phyloP scores from a whole-genome alignment of 2,888 invertebrate species.

The Spilarctia lutea region DNA sequence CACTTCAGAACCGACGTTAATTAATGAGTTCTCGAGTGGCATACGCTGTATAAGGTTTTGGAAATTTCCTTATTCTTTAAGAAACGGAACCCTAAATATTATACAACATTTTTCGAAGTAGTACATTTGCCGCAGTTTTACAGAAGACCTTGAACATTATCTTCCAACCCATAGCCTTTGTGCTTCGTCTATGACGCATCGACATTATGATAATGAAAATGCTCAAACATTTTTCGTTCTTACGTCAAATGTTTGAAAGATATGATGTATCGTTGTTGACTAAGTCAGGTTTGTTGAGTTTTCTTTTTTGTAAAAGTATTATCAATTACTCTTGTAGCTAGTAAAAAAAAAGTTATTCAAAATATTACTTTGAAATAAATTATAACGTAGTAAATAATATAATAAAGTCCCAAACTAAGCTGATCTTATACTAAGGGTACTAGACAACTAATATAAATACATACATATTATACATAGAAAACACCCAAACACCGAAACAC shows the following conservation, averaged over 20 bases:
- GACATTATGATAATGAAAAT: constrained; percentile 36
- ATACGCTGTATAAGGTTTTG: too few relatives aligned
- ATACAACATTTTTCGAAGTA: background rate
- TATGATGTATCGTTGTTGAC: constrained; percentile 25
- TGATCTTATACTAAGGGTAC: too few relatives aligned
- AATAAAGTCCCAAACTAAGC: too few relatives aligned
- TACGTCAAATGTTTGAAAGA: constrained; percentile 43
- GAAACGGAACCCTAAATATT: background rate
- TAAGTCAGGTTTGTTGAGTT: background rate
- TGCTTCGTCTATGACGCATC: constrained; percentile 29
- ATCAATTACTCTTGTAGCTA: background rate
- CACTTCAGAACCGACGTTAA: too few relatives aligned
- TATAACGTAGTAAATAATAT: background rate
- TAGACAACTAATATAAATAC: too few relatives aligned
- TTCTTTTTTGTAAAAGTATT: background rate
- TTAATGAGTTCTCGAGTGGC: too few relatives aligned
- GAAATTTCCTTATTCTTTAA: too few relatives aligned
- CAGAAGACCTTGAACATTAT: constrained; percentile 3
- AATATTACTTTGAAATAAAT: background rate
- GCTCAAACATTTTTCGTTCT: constrained; percentile 30
- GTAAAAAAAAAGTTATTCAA: background rate
- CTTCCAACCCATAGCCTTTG: constrained; percentile 11
- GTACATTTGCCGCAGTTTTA: constrained; percentile 4
- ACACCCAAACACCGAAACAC: too few relatives aligned
- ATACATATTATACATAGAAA: too few relatives aligned